phyloP scores from a whole-genome alignment of 2,113 vertebrate genomes.

The Rhegmatorhina hoffmannsi region DNA sequence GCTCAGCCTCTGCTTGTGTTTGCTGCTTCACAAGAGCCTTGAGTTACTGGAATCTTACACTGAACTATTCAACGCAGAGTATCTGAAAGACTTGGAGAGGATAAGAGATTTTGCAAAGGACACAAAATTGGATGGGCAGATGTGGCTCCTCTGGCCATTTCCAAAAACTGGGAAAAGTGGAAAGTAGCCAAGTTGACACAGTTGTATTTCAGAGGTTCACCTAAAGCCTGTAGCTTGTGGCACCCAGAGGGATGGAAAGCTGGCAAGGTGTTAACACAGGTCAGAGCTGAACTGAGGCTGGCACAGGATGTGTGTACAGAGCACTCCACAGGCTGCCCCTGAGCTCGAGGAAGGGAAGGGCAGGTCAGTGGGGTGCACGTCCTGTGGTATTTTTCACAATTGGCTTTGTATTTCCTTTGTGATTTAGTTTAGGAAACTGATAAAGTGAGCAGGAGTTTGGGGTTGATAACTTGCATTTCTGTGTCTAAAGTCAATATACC shows the following conservation, averaged over 20 bases:
- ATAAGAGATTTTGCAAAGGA: background rate
- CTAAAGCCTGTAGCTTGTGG: background rate
- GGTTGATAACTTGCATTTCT: background rate
- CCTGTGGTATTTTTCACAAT: background rate
- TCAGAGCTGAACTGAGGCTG: background rate
- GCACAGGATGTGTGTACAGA: fast-evolving
- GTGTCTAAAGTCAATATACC: background rate
- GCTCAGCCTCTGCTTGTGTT: background rate
- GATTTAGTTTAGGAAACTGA: background rate
- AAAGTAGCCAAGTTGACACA: background rate
- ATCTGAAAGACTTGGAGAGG: background rate
- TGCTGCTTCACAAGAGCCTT: background rate
- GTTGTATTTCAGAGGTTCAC: background rate
- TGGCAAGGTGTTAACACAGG: background rate
- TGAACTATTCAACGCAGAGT: background rate
- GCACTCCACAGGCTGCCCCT: background rate
- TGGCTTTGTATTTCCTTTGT: background rate
- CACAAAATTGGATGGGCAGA: background rate
- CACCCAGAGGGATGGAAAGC: background rate
- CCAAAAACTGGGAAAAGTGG: background rate
- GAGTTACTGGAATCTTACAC: background rate
- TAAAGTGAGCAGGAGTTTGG: background rate
- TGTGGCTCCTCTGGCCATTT: fast-evolving
- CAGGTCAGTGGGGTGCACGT: background rate
- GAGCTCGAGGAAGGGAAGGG: background rate